phyloP scores from a whole-genome alignment of 2,113 vertebrate genomes.

The Arizona elegans region DNA sequence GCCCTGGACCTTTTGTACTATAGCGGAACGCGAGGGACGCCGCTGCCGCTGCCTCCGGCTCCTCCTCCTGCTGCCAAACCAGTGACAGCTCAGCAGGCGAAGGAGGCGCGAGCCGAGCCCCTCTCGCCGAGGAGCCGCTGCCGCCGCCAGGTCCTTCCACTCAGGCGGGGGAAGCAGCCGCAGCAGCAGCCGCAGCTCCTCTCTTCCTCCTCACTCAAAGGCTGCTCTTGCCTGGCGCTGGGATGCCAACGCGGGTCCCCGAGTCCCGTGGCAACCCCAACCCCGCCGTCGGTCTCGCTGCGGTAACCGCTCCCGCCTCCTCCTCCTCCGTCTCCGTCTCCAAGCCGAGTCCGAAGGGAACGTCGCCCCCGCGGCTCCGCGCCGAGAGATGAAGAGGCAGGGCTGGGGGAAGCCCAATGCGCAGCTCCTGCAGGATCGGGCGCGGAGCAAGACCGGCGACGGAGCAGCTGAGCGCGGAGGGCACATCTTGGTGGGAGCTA shows the following conservation, averaged over 20 bases:
- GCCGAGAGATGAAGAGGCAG: conserved; percentile 47
- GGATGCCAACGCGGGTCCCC: neutral
- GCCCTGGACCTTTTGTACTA: neutral
- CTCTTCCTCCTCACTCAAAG: too few species aligned
- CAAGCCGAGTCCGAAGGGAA: neutral
- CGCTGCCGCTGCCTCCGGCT: neutral
- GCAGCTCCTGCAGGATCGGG: neutral
- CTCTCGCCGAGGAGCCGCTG: neutral
- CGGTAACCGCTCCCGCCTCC: neutral
- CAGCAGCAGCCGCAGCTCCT: neutral
- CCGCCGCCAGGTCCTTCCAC: neutral
- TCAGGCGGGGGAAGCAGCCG: neutral
- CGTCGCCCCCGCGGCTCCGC: neutral
- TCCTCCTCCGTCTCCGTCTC: neutral
- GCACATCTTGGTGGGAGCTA: neutral
- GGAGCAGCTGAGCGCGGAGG: neutral
- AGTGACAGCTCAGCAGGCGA: neutral
- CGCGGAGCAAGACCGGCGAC: neutral
- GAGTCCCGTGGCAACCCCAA: neutral
- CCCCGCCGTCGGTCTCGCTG: neutral
- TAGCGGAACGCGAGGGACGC: neutral
- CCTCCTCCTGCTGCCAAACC: neutral
- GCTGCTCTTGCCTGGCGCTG: neutral
- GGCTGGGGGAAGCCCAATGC: conserved; percentile 30
- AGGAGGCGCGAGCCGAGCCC: neutral